Conservation (phyloP, 2,888 invertebrate species). For the Adelphocoris suturalis region DNA sequence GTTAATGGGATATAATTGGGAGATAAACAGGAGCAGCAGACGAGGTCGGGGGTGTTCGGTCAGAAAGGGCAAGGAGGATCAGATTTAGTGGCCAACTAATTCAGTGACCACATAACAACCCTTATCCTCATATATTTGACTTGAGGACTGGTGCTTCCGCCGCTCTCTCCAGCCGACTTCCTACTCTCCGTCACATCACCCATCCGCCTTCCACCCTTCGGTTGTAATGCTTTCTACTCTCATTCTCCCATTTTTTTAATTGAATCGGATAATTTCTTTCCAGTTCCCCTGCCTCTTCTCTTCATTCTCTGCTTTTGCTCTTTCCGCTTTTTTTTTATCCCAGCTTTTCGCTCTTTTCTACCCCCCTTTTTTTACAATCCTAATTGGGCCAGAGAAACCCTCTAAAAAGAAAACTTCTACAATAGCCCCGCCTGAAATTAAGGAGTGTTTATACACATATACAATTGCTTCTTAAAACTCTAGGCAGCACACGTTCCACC, state of each 20-base stretch:
- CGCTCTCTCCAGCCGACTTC: not conserved
- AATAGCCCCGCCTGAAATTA: conserved; percentile 8
- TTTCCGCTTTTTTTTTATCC: not conserved
- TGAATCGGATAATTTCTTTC: conserved; percentile 51
- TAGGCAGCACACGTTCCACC: not conserved
- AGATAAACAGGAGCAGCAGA: conserved; percentile 51
- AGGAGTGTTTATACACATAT: conserved; percentile 33
- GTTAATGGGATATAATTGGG: conserved; percentile 63
- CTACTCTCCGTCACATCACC: not conserved
- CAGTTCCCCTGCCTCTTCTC: not conserved
- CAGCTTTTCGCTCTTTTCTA: not conserved
- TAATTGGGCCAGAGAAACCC: not conserved
- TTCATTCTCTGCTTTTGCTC: not conserved
- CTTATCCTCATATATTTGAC: conserved; percentile 61
- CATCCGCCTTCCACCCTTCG: not conserved
- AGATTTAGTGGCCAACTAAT: conserved; percentile 62
- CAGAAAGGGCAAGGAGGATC: conserved; percentile 46
- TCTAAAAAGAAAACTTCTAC: conserved; percentile 15
- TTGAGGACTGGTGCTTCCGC: conserved; percentile 25
- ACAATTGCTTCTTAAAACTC: conserved; percentile 1
- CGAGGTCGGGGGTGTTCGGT: not conserved
- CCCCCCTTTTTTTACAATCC: conserved; percentile 41
- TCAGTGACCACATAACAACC: conserved; percentile 66
- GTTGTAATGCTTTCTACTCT: conserved; percentile 22
- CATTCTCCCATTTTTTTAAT: conserved; percentile 47